Conservation (phyloP, 2,113 vertebrate species). For the Ondatra zibethicus region DNA sequence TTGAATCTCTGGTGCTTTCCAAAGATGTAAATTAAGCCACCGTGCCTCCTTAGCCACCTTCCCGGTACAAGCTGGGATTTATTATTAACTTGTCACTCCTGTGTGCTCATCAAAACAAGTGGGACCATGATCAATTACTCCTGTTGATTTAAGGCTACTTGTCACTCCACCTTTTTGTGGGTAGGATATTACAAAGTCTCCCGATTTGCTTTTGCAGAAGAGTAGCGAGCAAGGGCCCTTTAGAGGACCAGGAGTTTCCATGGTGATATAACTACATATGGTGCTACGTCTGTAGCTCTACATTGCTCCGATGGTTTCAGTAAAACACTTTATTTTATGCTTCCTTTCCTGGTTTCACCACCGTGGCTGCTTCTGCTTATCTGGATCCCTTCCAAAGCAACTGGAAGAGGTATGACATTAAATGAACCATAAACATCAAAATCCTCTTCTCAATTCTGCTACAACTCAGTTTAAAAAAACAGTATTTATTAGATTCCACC, state of each 20-base stretch:
- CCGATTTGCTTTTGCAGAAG: conserved; percentile 36
- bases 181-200: conserved; percentile 33
- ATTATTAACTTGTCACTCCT: conserved; percentile 72
- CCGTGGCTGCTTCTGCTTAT: not conserved
- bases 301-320: not conserved
- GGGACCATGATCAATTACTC: conserved; percentile 62
- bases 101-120: conserved; percentile 76
- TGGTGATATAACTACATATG: not conserved
- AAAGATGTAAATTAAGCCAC: conserved; percentile 82
- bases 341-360: not conserved
- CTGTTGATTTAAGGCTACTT: conserved; percentile 61
- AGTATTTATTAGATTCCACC: conserved; percentile 6
- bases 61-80: conserved; percentile 73
- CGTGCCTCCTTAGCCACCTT: conserved; percentile 62
- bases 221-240: not conserved
- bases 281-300: not conserved
- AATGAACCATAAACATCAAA: not conserved
- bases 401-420: not conserved
- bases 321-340: conserved; percentile 3
- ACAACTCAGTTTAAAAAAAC: conserved; percentile 42
- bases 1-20: conserved; percentile 81
- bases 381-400: conserved; percentile 1
- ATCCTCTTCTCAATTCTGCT: conserved; percentile 21
- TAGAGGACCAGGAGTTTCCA: not conserved
- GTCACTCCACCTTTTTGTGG: conserved; percentile 38